These are phyloP conservation scores for Orthosia gracilis DNA, from an alignment of 2,888 invertebrate genomes.

Conservation along the genomic window DNA sequence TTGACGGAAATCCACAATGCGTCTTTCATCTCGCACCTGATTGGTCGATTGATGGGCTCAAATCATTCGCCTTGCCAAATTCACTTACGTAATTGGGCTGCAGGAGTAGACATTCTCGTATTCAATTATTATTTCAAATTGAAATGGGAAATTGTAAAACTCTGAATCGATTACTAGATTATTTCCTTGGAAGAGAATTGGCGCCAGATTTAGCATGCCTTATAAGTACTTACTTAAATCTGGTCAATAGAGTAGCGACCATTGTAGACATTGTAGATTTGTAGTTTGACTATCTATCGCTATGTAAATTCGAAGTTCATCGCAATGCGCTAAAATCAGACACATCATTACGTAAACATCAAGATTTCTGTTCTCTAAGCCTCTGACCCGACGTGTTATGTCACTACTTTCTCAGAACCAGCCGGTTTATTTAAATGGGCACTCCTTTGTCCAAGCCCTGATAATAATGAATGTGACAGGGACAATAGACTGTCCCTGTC, in stretches of 20 bases:
- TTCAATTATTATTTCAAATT: no score
- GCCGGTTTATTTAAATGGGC: constrained; percentile 25
- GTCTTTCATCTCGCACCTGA: no score
- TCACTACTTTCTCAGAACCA: constrained; percentile 49
- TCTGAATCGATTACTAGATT: no score
- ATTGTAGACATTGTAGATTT: not conserved
- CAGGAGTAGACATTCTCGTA: no score
- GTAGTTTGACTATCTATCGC: not conserved
- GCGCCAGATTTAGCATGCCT: not conserved
- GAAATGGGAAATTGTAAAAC: no score
- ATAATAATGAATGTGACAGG: not conserved
- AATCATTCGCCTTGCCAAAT: no score
- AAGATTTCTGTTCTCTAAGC: constrained; percentile 37
- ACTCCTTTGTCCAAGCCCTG: constrained; percentile 26
- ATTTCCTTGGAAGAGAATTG: no score
- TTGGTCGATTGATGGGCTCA: no score
- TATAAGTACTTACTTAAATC: no score
- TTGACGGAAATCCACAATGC: no score
- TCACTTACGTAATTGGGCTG: no score
- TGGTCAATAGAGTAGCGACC: not conserved
- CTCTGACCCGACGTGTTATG: constrained; percentile 10
- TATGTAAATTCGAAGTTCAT: not conserved
- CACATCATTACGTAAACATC: constrained; percentile 29
- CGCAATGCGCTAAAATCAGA: constrained; percentile 29
- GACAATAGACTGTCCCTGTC: not conserved